phyloP scores from a whole-genome alignment of 2,113 vertebrate genomes.

The Orthochromis malagaraziensis region DNA sequence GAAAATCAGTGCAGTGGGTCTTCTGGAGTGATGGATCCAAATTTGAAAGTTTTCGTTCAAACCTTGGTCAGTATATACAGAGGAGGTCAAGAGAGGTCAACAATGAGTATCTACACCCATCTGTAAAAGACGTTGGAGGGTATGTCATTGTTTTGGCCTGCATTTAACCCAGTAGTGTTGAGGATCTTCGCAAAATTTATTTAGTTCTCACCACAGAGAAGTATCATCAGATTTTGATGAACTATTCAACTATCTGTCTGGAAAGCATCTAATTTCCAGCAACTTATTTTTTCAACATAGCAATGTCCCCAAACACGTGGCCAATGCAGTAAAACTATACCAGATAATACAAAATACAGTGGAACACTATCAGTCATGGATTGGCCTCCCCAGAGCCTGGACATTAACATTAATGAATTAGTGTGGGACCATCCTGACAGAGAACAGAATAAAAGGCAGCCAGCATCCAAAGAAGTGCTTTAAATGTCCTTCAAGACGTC shows the following conservation, averaged over 20 bases:
- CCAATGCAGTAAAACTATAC: not conserved
- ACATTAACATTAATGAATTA: not conserved
- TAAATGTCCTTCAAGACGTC: not conserved
- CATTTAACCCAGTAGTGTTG: not conserved
- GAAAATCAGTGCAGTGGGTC: not conserved
- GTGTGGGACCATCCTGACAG: not conserved
- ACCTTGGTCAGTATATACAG: not conserved
- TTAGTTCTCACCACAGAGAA: not conserved
- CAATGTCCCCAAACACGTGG: not conserved
- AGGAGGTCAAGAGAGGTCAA: not conserved
- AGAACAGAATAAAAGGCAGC: not conserved
- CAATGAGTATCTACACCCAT: not conserved
- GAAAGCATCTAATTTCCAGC: not conserved
- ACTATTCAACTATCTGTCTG: not conserved
- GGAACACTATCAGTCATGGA: not conserved
- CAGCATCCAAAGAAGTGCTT: not conserved
- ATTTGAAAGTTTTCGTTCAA: not conserved
- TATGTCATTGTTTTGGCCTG: not conserved
- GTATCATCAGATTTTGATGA: not conserved
- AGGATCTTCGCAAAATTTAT: not conserved
- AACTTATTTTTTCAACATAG: not conserved
- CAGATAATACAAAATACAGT: not conserved
- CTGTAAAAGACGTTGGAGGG: not conserved
- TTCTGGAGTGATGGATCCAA: not conserved
- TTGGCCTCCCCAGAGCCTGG: not conserved